Conservation (phyloP, 2,797 vertebrate genomes). For the Hydrophis major region DNA sequence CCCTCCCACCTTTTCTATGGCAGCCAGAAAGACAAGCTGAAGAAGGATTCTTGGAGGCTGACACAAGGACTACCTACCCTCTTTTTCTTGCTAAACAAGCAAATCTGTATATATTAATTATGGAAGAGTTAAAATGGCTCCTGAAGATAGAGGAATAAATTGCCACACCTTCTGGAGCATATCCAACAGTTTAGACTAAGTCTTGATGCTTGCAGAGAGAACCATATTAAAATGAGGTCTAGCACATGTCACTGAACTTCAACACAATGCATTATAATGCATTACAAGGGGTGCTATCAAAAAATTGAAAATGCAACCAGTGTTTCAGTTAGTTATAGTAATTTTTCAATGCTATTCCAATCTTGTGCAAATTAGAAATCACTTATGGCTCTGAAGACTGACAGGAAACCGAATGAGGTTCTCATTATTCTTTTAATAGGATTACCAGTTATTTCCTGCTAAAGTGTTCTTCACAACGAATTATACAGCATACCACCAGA, state of each 20-base stretch:
- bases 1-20: too few relatives aligned
- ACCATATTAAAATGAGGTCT: slow-evolving; percentile 51
- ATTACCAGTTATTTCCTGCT: slow-evolving; percentile 66
- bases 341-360: slow-evolving; percentile 74
- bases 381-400: slow-evolving; percentile 70
- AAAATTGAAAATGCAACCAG: slow-evolving; percentile 74
- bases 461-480: slow-evolving; percentile 50
- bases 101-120: background rate
- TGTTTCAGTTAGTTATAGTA: slow-evolving; percentile 74
- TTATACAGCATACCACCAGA: slow-evolving; percentile 33
- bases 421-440: slow-evolving; percentile 72
- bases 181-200: background rate
- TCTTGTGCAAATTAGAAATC: slow-evolving; percentile 75
- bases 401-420: slow-evolving; percentile 68
- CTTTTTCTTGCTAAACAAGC: background rate
- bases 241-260: slow-evolving; percentile 62
- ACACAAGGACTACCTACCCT: background rate
- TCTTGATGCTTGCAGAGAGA: slow-evolving; percentile 14
- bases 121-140: background rate
- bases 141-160: background rate
- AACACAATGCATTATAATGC: slow-evolving; percentile 69
- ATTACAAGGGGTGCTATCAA: slow-evolving; percentile 76
- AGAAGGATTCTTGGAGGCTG: too few relatives aligned
- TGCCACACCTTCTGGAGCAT: background rate
- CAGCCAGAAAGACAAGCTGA: too few relatives aligned